These are phyloP conservation scores for Drosophila chauvacae DNA, from an alignment of 1,140 invertebrate species.

Conservation along the genomic window DNA sequence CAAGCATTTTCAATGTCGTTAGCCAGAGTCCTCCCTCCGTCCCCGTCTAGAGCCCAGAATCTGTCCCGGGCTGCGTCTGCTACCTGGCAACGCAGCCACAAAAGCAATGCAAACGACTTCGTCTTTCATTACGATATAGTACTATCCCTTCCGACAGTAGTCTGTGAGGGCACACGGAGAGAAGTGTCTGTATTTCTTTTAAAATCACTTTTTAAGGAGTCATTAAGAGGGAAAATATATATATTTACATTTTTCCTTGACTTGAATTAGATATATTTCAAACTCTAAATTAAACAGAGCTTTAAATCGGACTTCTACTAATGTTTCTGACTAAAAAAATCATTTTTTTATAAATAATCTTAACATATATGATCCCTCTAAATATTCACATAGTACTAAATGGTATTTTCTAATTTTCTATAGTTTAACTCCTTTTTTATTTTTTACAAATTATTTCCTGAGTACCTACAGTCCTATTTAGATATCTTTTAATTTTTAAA, in stretches of 20 bases:
- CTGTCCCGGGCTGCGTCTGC: conserved; percentile 21
- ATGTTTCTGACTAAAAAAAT: background rate
- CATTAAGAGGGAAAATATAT: no score
- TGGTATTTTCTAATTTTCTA: no score
- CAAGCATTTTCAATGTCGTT: conserved; percentile 84
- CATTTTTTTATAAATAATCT: no score
- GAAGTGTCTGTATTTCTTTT: background rate
- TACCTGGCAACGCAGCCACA: conserved; percentile 54
- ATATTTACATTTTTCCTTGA: no score
- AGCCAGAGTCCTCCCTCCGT: conserved; percentile 25
- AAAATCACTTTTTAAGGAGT: no score
- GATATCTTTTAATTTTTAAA: background rate
- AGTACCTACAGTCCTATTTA: no score
- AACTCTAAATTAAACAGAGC: no score
- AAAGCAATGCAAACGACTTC: conserved; percentile 73
- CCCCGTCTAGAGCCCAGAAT: background rate
- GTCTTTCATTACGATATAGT: conserved; percentile 61
- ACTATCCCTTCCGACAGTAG: conserved; percentile 34
- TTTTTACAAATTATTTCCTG: no score
- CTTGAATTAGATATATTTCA: no score
- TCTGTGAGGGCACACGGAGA: conserved; percentile 10
- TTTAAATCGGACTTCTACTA: background rate
- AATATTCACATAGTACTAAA: no score
- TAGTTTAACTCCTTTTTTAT: no score
- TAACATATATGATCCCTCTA: no score